phyloP scores from a whole-genome alignment of 2,113 vertebrate genomes.

The Chloebia gouldiae region DNA sequence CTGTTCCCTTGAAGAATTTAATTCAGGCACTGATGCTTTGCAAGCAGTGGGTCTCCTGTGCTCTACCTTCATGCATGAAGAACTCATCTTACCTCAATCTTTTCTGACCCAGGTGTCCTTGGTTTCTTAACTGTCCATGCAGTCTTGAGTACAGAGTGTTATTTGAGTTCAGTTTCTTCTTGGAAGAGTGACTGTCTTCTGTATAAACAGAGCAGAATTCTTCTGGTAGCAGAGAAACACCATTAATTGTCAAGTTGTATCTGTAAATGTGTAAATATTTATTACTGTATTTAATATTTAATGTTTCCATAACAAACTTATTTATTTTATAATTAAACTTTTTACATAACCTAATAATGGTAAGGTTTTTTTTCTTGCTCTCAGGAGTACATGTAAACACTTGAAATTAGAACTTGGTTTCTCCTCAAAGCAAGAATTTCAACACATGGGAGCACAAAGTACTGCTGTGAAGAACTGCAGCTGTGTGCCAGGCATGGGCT shows the following conservation, averaged over 20 bases:
- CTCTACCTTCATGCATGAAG: not conserved
- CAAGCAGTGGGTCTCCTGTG: not conserved
- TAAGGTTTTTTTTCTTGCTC: slow-evolving; percentile 2
- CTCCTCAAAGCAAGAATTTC: not conserved
- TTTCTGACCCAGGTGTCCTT: not conserved
- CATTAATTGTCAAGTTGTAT: slow-evolving; percentile 49
- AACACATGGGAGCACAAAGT: not conserved
- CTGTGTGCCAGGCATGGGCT: not conserved
- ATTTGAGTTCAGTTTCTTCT: slow-evolving; percentile 30
- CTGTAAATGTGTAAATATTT: slow-evolving; percentile 77
- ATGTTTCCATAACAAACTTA: slow-evolving; percentile 65
- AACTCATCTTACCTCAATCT: slow-evolving; percentile 10
- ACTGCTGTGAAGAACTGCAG: not conserved
- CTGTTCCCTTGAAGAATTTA: not conserved
- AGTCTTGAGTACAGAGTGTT: slow-evolving; percentile 5
- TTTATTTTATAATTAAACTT: slow-evolving; percentile 82
- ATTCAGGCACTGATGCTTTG: not conserved
- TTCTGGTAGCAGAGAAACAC: slow-evolving; percentile 42
- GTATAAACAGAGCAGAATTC: slow-evolving; percentile 30
- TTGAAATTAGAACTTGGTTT: slow-evolving; percentile 25
- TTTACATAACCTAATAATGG: slow-evolving; percentile 55
- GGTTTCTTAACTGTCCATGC: not conserved
- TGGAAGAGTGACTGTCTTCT: slow-evolving; percentile 26
- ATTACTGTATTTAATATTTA: slow-evolving; percentile 80
- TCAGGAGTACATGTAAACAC: not conserved